Conservation (phyloP, 2,797 vertebrate species). For the Anguilla anguilla region DNA sequence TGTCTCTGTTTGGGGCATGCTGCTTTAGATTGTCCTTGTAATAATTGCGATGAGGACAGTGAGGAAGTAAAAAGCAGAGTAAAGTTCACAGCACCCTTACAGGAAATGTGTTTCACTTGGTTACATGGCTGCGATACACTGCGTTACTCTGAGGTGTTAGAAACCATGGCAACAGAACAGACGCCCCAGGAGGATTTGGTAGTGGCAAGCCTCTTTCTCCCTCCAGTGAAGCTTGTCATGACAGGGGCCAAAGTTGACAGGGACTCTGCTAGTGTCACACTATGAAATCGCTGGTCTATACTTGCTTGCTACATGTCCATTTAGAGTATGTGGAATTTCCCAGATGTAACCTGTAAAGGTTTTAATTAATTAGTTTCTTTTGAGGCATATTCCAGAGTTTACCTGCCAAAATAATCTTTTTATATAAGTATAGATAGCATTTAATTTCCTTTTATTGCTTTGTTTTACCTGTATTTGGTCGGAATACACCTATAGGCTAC, state of each 20-base stretch:
- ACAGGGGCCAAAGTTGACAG: not conserved
- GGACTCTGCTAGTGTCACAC: not conserved
- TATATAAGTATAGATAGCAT: not conserved
- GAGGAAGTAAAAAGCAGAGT: not conserved
- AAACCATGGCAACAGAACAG: not conserved
- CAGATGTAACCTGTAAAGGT: not conserved
- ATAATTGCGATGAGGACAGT: not conserved
- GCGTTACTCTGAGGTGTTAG: not conserved
- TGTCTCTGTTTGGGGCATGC: not conserved
- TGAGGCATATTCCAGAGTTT: not conserved
- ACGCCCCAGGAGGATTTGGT: not conserved
- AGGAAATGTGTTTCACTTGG: not conserved
- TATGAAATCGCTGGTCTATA: not conserved
- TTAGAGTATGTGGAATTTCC: not conserved
- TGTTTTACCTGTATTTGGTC: not conserved
- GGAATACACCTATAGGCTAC: not conserved
- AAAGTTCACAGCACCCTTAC: not conserved
- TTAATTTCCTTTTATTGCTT: not conserved
- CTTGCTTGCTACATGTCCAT: not conserved
- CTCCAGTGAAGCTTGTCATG: not conserved
- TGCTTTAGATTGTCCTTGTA: not conserved
- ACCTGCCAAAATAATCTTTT: not conserved
- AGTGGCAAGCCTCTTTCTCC: not conserved
- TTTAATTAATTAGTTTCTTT: not conserved
- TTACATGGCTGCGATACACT: not conserved